Evolutionary conservation across 2,113 vertebrate species (phyloP).

Genomic region (Camelus dromedarius): DNA sequence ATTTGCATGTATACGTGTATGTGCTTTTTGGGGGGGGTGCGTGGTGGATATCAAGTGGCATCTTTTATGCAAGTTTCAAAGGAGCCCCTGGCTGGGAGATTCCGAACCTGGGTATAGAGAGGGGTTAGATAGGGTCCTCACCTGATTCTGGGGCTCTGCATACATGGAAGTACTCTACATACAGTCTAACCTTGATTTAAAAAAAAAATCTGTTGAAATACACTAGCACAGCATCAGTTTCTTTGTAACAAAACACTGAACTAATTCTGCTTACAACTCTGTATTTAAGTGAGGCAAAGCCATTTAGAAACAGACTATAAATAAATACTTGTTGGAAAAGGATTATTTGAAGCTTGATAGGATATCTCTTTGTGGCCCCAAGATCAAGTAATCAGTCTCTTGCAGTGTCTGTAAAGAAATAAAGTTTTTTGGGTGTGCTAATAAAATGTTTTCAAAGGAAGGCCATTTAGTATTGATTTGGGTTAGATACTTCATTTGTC

Average conservation of each 20-base stretch:
- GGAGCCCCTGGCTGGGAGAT: background rate
- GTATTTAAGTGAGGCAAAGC: background rate
- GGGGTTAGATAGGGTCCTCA: rapidly evolving
- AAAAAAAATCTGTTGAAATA: background rate
- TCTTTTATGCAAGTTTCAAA: background rate
- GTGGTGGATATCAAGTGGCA: background rate
- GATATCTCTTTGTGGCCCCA: background rate
- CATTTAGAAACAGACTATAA: background rate
- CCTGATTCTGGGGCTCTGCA: background rate
- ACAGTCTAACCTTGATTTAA: background rate
- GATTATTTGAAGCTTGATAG: constrained; percentile 1
- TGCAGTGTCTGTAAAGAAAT: constrained; percentile 21
- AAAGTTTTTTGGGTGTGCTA: background rate
- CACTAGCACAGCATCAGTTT: background rate
- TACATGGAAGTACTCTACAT: background rate
- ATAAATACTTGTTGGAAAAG: constrained; percentile 21
- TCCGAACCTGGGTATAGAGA: background rate
- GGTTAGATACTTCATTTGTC: constrained; percentile 11
- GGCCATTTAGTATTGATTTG: background rate
- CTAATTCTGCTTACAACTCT: background rate
- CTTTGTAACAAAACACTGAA: background rate
- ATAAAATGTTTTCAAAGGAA: constrained; percentile 18
- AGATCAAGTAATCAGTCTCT: background rate
- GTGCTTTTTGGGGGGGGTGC: background rate
- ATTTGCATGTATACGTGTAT: background rate